Base-by-base conservation (phyloP, 2,888 invertebrate species). In the Axea sp. region DNA sequence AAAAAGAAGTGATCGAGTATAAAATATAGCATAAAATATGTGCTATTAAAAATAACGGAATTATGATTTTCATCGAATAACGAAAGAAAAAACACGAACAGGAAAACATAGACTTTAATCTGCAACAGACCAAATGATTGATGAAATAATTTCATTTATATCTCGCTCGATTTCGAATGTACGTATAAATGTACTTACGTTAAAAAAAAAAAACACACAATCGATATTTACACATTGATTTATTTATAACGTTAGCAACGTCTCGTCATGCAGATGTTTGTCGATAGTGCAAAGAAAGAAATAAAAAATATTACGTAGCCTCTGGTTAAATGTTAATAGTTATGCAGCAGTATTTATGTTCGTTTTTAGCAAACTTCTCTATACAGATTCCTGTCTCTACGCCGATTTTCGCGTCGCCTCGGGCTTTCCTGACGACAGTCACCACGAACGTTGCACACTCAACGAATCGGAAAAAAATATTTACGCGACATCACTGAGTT, bases 391-490 rank as follows among this genome's bases (percentile, higher is more conserved):
- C 15, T 35, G 49, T 8, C 26, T 51, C 51, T 51, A 14, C 59
- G 39, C 41, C 47, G 57, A 57, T 51, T 57, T 55, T 17, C 41
- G 26, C 17, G 41, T 57, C 51, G 49, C 71, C 45, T 30, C 33
- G 35, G 22, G 69, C 14, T 8, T 4, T 24, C 30, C 41, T 26
- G 26, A 41, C 35, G 35, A 69, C 45, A 35, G 26, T 26, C 0
- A 22, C 53, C 12, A 43, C 60, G 45, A 53, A 51, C 60, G 64
- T 33, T 33, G 51, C 53, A 45, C 51, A 45, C 43, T 60, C 71
- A 60, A 65, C 67, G 31, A 65, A 75, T 57, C 39, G 57, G 39
- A 55, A 51, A 47, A 55, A 67, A 67, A 55, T 43, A 55, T 47
- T 57, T 47, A 15, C 14, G 14, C 55, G 26, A 39, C 39, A 31